Base-by-base conservation (phyloP, 2,888 invertebrate genomes). In the Zaprionus bogoriensis region DNA sequence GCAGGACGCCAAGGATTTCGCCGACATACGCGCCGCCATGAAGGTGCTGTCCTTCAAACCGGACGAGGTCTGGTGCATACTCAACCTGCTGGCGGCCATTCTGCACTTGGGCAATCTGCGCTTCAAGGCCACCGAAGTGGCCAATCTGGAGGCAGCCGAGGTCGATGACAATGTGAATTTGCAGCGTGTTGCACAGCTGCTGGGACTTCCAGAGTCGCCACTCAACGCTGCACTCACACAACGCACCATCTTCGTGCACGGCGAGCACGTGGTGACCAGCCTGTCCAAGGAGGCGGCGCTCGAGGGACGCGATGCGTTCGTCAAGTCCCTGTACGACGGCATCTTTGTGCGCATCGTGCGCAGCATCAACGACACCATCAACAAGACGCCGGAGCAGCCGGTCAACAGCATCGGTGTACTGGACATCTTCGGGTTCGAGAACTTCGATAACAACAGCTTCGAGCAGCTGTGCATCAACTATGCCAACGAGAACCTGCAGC, bases 381-480 rank as follows among this genome's bases (percentile, higher is more conserved):
- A 93, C 79, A 94, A 94, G 89, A 72, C 71, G 25, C 61, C 78
- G 0, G 65, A 48, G 4, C 93, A 59, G 17, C 93, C 93, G 73
- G 91, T 92, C 25, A 90, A 92, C 0, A 95, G 96, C 0, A 98
- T 99, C 65, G 98, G 98, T 0, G 96, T 99, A 1, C 92, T 99
- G 66, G 99, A 99, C 89, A 98, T 99, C 76, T 99, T 98, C 89
- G 99, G 99, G 1, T 99, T 99, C 91, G 99, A 99, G 92, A 98
- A 98, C 89, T 98, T 99, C 87, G 94, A 94, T 4, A 93, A 93
- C 6, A 98, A 98, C 89, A 97, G 97, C 90, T 98, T 98, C 89
- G 98, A 99, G 87, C 98, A 99, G 89, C 92, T 99, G 53, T 98
- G 98, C 89, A 98, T 99, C 75, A 99, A 99, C 91, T 98, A 96